These are phyloP conservation scores for Eulithis prunata DNA, from an alignment of 2,888 invertebrate genomes.

Conservation along the genomic window DNA sequence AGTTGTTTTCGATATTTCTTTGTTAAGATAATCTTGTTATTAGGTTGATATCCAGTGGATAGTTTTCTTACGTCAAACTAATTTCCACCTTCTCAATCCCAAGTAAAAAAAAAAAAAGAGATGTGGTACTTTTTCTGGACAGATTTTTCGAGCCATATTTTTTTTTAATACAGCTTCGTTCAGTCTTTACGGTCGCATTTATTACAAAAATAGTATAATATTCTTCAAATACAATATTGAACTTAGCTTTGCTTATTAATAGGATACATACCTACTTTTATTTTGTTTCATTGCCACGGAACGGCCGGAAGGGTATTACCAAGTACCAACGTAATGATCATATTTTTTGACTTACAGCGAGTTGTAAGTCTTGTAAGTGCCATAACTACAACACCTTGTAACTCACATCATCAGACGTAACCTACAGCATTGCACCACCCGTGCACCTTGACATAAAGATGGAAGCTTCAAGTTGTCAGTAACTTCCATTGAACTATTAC, in stretches of 20 bases:
- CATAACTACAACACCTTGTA: not conserved
- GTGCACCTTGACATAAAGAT: slow-evolving; percentile 15
- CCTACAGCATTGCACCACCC: slow-evolving; percentile 5
- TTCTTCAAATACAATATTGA: too few species aligned
- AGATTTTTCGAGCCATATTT: too few species aligned
- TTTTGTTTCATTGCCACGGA: too few species aligned
- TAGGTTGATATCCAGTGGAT: not conserved
- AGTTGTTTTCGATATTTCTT: slow-evolving; percentile 12
- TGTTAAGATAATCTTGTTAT: slow-evolving; percentile 2
- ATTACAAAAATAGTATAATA: too few species aligned
- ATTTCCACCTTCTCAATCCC: not conserved
- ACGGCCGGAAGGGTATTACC: too few species aligned
- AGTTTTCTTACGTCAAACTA: slow-evolving; percentile 5
- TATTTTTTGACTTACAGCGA: not conserved
- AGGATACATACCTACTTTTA: too few species aligned
- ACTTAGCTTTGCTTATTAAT: too few species aligned
- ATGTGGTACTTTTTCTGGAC: too few species aligned
- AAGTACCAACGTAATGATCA: not conserved
- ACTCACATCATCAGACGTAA: not conserved
- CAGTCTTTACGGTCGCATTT: too few species aligned
- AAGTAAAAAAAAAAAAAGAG: too few species aligned
- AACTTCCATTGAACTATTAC: not conserved
- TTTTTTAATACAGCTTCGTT: too few species aligned
- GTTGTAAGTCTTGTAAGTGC: not conserved
- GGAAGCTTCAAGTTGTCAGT: not conserved